Base-by-base conservation (phyloP, 23 tunicate species). In the Ascidia mentula region DNA sequence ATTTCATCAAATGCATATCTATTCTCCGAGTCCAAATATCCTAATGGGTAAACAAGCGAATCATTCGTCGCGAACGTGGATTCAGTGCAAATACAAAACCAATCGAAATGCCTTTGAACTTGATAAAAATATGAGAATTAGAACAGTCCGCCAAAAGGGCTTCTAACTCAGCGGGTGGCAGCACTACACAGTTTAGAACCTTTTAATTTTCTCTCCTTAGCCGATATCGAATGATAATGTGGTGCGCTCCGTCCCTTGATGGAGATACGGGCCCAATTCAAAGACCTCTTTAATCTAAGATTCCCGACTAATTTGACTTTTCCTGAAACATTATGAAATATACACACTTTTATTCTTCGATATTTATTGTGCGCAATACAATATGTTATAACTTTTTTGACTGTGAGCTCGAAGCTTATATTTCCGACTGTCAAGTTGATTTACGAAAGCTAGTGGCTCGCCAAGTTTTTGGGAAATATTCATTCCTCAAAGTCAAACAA, bases 161-260 rank as follows among this genome's bases (percentile, higher is more conserved):
- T 53, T 53, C 65, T 53, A 53, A 53, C 65, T 20, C 24, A 26
- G 24, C 24, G 65, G 65, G 13, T n/a, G 24, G 65, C 65, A 53
- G 65, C 65, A 53, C 13, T 53, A 9, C 13, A 53, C 65, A 53
- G 65, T 53, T 53, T 53, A 53, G 65, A 53, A 53, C 65, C 65
- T 5, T 53, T 53, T 53, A 53, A 53, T 53, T 53, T 53, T 28
- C 15, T 26, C 65, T 9, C 13, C 13, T 53, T 20, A 26, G 4
- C 53, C 13, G 65, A 53, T 53, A 53, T 26, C 65, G 2, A 26
- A 53, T 5, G 65, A 53, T 53, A 53, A 53, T 20, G 13, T 53
- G 4, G 13, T 26, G 22, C 65, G 65, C 24, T 26, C 24, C 28
- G 65, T 53, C 12, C 28, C 13, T 9, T 5, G 65, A 53, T 53